A percentile compares a stretch with the other conserved stretches of the same genome.
These are phyloP conservation scores for Labeo catla DNA, from an alignment of 2,113 vertebrate genomes.

Conservation along the genomic window DNA sequence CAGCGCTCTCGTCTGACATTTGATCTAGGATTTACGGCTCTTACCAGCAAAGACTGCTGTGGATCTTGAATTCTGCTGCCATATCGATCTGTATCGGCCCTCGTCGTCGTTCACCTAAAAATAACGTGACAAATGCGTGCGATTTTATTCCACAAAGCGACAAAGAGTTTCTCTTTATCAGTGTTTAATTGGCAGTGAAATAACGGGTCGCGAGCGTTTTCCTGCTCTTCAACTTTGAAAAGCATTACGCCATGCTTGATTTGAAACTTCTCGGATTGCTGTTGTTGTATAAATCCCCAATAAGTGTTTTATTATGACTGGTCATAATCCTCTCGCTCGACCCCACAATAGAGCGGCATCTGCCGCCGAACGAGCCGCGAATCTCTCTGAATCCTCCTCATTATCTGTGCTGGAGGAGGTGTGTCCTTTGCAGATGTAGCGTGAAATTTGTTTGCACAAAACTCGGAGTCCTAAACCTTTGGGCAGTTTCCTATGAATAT, in stretches of 20 bases:
- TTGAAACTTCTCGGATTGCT: constrained; percentile 44
- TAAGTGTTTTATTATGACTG: constrained; percentile 56
- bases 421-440: constrained; percentile 56
- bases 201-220: background rate
- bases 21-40: background rate
- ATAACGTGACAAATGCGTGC: background rate
- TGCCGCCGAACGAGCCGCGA: constrained; percentile 26
- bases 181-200: constrained; percentile 47
- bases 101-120: background rate
- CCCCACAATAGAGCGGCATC: constrained; percentile 57
- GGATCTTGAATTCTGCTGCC: background rate
- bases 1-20: constrained; percentile 32
- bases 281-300: constrained; percentile 58
- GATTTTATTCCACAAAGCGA: constrained; percentile 39
- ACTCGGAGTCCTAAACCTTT: constrained; percentile 54
- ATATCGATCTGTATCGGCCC: background rate
- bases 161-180: constrained; percentile 24
- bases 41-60: background rate
- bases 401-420: constrained; percentile 55
- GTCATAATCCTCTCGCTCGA: constrained; percentile 56
- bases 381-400: constrained; percentile 48
- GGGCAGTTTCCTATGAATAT: constrained; percentile 59
- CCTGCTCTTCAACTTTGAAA: constrained; percentile 43
- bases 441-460: constrained; percentile 57
- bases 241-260: constrained; percentile 47